Conservation (phyloP, 53 echinoderm and acorn worm genomes). For the Luidia sarsii region DNA sequence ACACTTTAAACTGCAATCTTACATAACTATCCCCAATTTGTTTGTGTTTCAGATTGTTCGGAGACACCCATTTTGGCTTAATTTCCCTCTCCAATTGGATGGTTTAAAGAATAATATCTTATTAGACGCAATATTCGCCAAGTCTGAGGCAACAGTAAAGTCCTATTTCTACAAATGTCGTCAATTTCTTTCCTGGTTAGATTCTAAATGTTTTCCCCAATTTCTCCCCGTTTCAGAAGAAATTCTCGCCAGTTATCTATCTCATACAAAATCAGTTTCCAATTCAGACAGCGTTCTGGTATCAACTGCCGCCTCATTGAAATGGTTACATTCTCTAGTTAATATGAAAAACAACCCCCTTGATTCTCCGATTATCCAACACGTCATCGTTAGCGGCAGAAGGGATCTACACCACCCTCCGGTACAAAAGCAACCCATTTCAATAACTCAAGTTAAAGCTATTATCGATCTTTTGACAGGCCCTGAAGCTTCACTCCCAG, state of each 20-base stretch:
- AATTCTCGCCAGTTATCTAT: background rate
- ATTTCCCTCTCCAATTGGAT: background rate
- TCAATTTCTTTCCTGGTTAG: background rate
- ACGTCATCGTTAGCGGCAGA: background rate
- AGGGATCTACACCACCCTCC: background rate
- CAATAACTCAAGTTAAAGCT: background rate
- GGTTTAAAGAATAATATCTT: background rate
- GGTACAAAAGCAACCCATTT: constrained; percentile 6
- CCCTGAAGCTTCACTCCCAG: background rate
- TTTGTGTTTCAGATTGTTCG: background rate
- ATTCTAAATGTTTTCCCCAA: background rate
- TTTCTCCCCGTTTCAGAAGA: constrained; percentile 8
- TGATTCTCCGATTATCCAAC: constrained; percentile 17
- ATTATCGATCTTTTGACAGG: constrained; percentile 1
- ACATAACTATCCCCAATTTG: too few relatives aligned
- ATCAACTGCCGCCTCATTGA: background rate
- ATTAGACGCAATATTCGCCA: constrained; percentile 1
- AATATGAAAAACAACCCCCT: constrained; percentile 8
- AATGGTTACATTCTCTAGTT: background rate
- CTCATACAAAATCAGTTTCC: background rate
- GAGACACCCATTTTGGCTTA: background rate
- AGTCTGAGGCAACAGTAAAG: background rate
- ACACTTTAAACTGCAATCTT: background rate
- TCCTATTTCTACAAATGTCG: constrained; percentile 12
- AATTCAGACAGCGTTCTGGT: background rate